Conservation (phyloP, 2,888 invertebrate genomes). For the Eilema depressum region DNA sequence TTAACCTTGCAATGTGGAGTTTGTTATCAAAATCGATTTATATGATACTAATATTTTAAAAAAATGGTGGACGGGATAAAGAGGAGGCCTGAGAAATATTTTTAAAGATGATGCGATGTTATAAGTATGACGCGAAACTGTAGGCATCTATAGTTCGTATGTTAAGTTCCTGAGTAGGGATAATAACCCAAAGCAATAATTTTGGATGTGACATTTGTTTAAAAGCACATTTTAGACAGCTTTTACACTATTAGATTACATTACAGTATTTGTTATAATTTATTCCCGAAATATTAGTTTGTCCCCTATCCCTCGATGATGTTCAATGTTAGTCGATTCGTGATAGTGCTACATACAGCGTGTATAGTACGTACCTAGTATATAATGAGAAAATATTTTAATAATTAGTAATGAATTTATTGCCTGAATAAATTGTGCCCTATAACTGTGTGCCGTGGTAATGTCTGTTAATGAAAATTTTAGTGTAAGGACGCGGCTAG, state of each 20-base stretch:
- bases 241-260: conserved; percentile 63
- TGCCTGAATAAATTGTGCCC: conserved; percentile 81
- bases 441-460: conserved; percentile 77
- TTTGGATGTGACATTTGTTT: conserved; percentile 80
- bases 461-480: conserved; percentile 49
- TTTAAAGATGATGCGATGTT: conserved; percentile 25
- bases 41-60: conserved; percentile 27
- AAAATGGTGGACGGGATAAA: conserved; percentile 35
- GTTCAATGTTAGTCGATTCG: conserved; percentile 67
- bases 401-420: conserved; percentile 62
- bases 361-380: conserved; percentile 73
- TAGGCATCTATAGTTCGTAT: conserved; percentile 31
- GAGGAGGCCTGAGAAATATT: conserved; percentile 36
- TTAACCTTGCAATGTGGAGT: conserved; percentile 58
- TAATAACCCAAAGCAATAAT: conserved; percentile 78
- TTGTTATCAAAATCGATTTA: conserved; percentile 41
- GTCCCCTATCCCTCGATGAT: conserved; percentile 49
- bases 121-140: conserved; percentile 22
- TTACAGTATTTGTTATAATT: conserved; percentile 51
- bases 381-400: conserved; percentile 60
- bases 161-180: conserved; percentile 72
- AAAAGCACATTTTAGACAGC: conserved; percentile 67
- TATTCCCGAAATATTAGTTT: conserved; percentile 47
- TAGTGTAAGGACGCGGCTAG: conserved; percentile 58
- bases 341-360: conserved; percentile 75